Conservation (phyloP, 1,140 invertebrate genomes). For the Anthonomus grandis region DNA sequence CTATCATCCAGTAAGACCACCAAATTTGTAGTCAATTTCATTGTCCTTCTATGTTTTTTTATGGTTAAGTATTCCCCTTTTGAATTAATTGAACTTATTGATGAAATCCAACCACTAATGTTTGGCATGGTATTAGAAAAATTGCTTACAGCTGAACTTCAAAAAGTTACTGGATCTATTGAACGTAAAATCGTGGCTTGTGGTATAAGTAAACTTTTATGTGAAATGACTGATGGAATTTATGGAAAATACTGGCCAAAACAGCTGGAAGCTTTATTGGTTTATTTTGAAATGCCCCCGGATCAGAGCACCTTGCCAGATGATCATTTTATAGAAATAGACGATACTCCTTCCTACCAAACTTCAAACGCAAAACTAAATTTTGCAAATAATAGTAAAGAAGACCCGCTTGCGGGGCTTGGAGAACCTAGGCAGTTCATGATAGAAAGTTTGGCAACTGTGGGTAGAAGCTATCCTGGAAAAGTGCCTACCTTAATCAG, state of each 20-base stretch:
- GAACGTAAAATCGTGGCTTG: constrained; percentile 88
- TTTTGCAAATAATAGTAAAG: constrained; percentile 72
- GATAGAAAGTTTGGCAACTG: constrained; percentile 64
- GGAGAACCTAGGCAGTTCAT: constrained; percentile 68
- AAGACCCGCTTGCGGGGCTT: constrained; percentile 68
- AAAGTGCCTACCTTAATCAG: constrained; percentile 54
- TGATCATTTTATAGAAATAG: constrained; percentile 84
- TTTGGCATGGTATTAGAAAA: constrained; percentile 93
- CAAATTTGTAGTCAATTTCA: constrained; percentile 85
- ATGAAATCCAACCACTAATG: constrained; percentile 86
- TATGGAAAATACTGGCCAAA: constrained; percentile 63
- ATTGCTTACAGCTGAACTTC: constrained; percentile 78
- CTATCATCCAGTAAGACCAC: constrained; percentile 90
- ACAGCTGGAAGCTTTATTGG: constrained; percentile 72
- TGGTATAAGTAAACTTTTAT: constrained; percentile 81
- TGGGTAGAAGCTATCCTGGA: constrained; percentile 61
- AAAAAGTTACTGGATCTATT: constrained; percentile 76
- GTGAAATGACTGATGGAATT: constrained; percentile 66
- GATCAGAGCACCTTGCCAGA: constrained; percentile 76
- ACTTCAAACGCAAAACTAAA: constrained; percentile 83
- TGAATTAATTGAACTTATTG: constrained; percentile 72
- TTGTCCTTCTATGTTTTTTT: constrained; percentile 88
- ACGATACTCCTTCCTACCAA: constrained; percentile 84
- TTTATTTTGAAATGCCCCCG: constrained; percentile 83
- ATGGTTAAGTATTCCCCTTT: constrained; percentile 72